These are phyloP conservation scores for Anoplophora glabripennis DNA, from an alignment of 1,140 invertebrate species.

Conservation along the genomic window DNA sequence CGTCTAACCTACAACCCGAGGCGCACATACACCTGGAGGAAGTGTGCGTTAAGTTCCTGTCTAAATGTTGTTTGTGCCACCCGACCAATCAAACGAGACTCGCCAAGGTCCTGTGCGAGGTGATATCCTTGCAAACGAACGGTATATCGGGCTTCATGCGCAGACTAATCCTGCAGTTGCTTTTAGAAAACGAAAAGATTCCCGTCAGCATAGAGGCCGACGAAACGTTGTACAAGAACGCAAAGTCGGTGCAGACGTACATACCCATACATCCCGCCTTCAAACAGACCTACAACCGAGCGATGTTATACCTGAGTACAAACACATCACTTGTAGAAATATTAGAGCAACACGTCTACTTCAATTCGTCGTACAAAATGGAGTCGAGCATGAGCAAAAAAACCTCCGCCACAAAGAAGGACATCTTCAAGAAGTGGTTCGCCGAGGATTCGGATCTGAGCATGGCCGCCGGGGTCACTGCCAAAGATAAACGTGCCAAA, in stretches of 20 bases:
- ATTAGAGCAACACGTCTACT: conserved; percentile 52
- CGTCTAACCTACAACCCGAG: conserved; percentile 54
- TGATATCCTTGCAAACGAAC: conserved; percentile 65
- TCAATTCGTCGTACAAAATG: conserved; percentile 39
- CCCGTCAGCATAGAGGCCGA: conserved; percentile 54
- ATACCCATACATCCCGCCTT: conserved; percentile 44
- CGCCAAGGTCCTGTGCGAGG: conserved; percentile 72
- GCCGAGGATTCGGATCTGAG: conserved; percentile 62
- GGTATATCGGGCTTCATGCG: conserved; percentile 84
- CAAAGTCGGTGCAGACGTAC: conserved; percentile 49
- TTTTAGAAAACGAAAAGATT: conserved; percentile 82
- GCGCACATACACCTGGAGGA: conserved; percentile 65
- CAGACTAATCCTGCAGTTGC: conserved; percentile 77
- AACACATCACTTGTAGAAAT: conserved; percentile 62
- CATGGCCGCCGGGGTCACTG: conserved; percentile 75
- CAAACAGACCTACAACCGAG: conserved; percentile 55
- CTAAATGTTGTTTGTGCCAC: conserved; percentile 80
- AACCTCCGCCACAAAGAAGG: conserved; percentile 16
- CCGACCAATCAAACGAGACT: conserved; percentile 78
- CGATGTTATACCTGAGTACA: conserved; percentile 69
- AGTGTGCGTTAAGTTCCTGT: conserved; percentile 71
- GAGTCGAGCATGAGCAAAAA: conserved; percentile 28
- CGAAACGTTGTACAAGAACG: conserved; percentile 46
- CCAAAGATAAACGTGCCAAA: conserved; percentile 79
- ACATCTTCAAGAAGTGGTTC: conserved; percentile 43